Percentiles rank a stretch among this genome's conserved stretches.
phyloP scores from a whole-genome alignment of 1,140 invertebrate species.

The Pseudomyrmex cubaensis region DNA sequence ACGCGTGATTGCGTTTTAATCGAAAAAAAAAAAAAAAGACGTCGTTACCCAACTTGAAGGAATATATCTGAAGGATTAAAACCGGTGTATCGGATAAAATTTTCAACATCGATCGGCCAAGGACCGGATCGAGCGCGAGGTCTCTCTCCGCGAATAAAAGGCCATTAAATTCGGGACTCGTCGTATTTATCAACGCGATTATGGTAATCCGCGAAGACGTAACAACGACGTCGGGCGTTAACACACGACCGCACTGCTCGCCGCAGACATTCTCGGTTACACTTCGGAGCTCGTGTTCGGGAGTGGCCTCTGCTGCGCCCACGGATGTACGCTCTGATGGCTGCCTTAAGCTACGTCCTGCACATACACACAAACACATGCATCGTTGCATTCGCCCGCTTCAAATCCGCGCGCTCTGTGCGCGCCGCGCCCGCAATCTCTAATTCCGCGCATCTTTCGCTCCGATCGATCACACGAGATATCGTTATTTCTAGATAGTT shows the following conservation, averaged over 20 bases:
- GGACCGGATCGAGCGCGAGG: not conserved
- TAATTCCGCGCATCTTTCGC: constrained; percentile 58
- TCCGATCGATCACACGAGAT: constrained; percentile 64
- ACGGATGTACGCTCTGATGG: constrained; percentile 78
- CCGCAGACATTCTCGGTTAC: constrained; percentile 67
- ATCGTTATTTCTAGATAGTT: constrained; percentile 61
- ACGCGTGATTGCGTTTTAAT: not conserved
- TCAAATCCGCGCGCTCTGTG: constrained; percentile 40
- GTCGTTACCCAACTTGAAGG: too few relatives aligned
- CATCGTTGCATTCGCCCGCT: constrained; percentile 13
- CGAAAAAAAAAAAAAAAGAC: not conserved
- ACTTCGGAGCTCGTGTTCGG: constrained; percentile 59
- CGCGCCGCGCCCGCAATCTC: constrained; percentile 17
- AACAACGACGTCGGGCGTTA: constrained; percentile 48
- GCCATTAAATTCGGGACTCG: constrained; percentile 49
- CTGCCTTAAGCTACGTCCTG: constrained; percentile 72
- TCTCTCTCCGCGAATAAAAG: constrained; percentile 15
- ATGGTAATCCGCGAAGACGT: constrained; percentile 65
- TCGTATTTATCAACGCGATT: constrained; percentile 67
- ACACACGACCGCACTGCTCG: constrained; percentile 2
- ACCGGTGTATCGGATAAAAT: not conserved
- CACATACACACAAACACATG: constrained; percentile 19
- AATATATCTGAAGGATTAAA: constrained; percentile 34
- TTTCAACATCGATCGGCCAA: constrained; percentile 24
- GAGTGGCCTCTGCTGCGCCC: constrained; percentile 70